Conservation (phyloP, 2,797 vertebrate genomes). For the Myotis daubentonii region DNA sequence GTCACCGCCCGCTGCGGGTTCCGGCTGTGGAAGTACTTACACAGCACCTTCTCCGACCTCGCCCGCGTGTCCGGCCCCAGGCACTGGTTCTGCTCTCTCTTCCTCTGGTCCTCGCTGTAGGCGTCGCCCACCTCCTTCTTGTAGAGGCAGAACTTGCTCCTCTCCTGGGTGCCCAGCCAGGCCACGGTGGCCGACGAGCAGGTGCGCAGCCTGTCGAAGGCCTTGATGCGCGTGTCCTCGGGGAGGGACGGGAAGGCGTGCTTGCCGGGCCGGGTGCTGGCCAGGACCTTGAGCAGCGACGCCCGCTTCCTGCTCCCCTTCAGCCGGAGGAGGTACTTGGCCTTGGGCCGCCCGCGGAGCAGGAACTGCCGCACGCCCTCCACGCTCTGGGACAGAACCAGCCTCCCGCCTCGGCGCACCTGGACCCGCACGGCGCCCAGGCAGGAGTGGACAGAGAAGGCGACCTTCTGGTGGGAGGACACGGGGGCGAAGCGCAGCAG, state of each 20-base stretch:
- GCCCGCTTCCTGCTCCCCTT: constrained; percentile 95
- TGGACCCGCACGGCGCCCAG: constrained; percentile 94
- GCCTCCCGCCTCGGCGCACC: constrained; percentile 94
- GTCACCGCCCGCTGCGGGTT: constrained; percentile 98
- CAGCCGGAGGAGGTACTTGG: constrained; percentile 95
- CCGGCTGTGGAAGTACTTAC: constrained; percentile 98
- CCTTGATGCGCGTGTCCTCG: constrained; percentile 96
- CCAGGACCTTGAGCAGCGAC: constrained; percentile 94
- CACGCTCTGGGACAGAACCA: constrained; percentile 94
- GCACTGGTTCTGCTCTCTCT: constrained; percentile 95
- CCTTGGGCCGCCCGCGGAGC: constrained; percentile 96
- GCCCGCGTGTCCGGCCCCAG: constrained; percentile 94
- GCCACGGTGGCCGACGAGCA: constrained; percentile 96
- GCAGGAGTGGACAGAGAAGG: constrained; percentile 94
- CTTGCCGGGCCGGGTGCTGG: constrained; percentile 93
- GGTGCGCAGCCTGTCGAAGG: constrained; percentile 97
- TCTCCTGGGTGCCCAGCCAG: constrained; percentile 98
- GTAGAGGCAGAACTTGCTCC: constrained; percentile 98
- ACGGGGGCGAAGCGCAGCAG: constrained; percentile 95
- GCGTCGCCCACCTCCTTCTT: constrained; percentile 93
- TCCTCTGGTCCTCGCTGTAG: constrained; percentile 93
- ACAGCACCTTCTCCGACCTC: constrained; percentile 97
- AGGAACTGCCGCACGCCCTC: constrained; percentile 96
- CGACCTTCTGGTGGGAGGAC: constrained; percentile 96
- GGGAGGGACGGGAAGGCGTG: constrained; percentile 96